These are phyloP conservation scores for Notothenia rossii DNA, from an alignment of 2,113 vertebrate species.

Conservation along the genomic window DNA sequence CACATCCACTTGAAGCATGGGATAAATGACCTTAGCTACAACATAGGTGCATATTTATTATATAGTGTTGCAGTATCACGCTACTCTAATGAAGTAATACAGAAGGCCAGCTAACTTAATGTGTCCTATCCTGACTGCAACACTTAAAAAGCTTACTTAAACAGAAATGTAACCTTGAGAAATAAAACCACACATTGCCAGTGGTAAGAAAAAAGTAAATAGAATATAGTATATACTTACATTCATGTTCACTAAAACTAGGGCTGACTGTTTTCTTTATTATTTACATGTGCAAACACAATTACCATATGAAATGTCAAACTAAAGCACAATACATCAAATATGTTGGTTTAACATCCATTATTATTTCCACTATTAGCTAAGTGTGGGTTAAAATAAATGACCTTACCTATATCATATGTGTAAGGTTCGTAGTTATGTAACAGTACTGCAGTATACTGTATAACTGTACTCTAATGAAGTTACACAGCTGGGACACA, in stretches of 20 bases:
- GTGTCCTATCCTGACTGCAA: constrained; percentile 48
- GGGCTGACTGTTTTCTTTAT: no score
- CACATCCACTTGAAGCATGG: no score
- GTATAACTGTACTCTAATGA: constrained; percentile 32
- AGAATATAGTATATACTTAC: no score
- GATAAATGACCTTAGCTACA: background rate
- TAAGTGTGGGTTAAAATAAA: background rate
- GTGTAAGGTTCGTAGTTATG: background rate
- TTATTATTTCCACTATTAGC: background rate
- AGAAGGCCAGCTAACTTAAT: constrained; percentile 63
- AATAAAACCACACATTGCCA: background rate
- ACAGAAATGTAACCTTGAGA: background rate
- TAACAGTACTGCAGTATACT: constrained; percentile 8
- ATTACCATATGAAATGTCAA: no score
- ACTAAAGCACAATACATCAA: no score
- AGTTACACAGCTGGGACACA: constrained; percentile 55
- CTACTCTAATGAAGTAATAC: constrained; percentile 43
- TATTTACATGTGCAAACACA: no score
- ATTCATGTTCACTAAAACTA: no score
- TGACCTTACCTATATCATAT: background rate
- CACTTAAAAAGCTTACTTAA: constrained; percentile 55
- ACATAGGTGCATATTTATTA: background rate
- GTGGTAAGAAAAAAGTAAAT: no score
- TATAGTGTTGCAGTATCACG: constrained; percentile 18
- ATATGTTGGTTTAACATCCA: no score